phyloP scores from a whole-genome alignment of 2,113 vertebrate species.

The Phodopus roborovskii region DNA sequence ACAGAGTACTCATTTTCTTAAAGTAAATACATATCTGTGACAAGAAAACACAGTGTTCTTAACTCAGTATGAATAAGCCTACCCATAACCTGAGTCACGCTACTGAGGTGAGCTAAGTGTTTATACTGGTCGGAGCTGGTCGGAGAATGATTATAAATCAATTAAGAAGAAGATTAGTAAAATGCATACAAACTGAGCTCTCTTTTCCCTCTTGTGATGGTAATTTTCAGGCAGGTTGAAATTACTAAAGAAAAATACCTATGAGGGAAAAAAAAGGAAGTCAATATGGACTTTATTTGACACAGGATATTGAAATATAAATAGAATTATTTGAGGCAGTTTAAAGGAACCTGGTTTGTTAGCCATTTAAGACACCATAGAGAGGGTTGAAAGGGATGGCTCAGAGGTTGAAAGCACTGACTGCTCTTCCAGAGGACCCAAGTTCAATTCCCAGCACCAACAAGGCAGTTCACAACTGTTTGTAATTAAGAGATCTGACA shows the following conservation, averaged over 20 bases:
- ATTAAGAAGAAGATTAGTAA: constrained; percentile 57
- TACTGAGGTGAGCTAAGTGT: neutral
- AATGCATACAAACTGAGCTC: constrained; percentile 34
- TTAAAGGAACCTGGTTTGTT: constrained; percentile 20
- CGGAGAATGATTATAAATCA: neutral
- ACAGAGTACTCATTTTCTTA: neutral
- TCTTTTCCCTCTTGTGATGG: neutral
- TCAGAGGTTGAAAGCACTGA: no score
- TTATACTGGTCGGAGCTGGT: neutral
- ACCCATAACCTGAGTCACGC: neutral
- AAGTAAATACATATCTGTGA: constrained; percentile 1
- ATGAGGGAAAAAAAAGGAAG: neutral
- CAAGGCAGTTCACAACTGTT: no score
- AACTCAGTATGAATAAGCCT: constrained; percentile 35
- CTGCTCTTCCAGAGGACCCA: no score
- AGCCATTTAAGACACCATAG: constrained; percentile 33
- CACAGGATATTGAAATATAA: neutral
- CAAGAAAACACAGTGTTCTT: neutral
- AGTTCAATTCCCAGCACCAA: no score
- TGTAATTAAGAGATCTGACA: no score
- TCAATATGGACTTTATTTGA: neutral
- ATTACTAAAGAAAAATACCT: constrained; percentile 32
- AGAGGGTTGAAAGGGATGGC: no score
- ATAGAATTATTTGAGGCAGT: neutral
- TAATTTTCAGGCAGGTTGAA: constrained; percentile 8